phyloP scores from a whole-genome alignment of 2,797 vertebrate species.

The Mus caroli region DNA sequence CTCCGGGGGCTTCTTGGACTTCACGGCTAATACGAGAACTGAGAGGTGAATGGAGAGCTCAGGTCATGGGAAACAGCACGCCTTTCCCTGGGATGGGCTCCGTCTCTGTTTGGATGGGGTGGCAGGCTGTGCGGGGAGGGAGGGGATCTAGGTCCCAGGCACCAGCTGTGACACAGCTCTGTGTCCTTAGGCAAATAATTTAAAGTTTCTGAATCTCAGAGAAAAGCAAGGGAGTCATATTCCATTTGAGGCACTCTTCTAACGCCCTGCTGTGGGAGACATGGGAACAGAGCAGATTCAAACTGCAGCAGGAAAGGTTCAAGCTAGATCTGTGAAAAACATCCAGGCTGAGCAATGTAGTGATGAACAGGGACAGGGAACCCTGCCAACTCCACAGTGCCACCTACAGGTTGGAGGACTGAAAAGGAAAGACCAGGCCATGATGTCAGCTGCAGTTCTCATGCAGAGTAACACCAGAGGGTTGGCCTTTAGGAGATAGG shows the following conservation, averaged over 20 bases:
- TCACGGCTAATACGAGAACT: accelerated
- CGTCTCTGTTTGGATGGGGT: not conserved
- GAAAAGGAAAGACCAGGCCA: not conserved
- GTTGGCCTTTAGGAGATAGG: not conserved
- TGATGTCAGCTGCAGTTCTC: not conserved
- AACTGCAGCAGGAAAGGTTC: not conserved
- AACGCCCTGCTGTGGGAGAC: not conserved
- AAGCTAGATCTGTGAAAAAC: not conserved
- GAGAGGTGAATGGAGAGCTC: accelerated
- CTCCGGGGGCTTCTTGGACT: not conserved
- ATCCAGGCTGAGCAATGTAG: not conserved
- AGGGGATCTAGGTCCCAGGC: not conserved
- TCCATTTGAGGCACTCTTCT: not conserved
- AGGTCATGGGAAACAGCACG: accelerated
- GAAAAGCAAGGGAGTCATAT: not conserved
- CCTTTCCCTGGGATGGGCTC: not conserved
- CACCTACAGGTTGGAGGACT: not conserved
- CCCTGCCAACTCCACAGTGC: not conserved
- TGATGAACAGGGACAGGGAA: accelerated
- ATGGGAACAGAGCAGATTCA: not conserved
- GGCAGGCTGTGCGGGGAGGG: not conserved
- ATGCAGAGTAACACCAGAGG: accelerated
- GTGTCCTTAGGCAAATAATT: not conserved
- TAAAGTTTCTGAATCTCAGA: not conserved
- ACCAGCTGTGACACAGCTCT: not conserved